phyloP scores from a whole-genome alignment of 2,888 invertebrate species.

The Trypoxylon attenuatum region DNA sequence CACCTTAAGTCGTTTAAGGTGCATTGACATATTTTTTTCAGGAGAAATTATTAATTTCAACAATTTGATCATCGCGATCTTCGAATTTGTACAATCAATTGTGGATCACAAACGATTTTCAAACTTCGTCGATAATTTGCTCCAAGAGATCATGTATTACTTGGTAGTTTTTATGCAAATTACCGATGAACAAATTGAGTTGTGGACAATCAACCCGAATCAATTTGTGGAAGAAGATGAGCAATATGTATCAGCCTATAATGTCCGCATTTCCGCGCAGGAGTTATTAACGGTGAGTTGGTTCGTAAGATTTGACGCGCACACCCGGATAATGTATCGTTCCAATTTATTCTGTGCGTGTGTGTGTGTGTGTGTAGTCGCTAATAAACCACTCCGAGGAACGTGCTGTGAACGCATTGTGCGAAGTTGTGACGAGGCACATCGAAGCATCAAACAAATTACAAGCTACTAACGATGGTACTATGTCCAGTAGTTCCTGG shows the following conservation, averaged over 20 bases:
- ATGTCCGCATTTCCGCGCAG: slow-evolving; percentile 81
- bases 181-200: slow-evolving; percentile 80
- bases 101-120: slow-evolving; percentile 78
- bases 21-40: slow-evolving; percentile 37
- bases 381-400: slow-evolving; percentile 74
- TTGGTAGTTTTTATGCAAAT: slow-evolving; percentile 83
- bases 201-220: slow-evolving; percentile 80
- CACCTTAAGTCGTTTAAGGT: not conserved
- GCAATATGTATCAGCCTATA: slow-evolving; percentile 79
- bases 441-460: slow-evolving; percentile 77
- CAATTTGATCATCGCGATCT: slow-evolving; percentile 80
- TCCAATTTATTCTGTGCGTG: not conserved
- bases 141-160: slow-evolving; percentile 81
- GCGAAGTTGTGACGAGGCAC: slow-evolving; percentile 78
- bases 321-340: not conserved
- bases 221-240: slow-evolving; percentile 84
- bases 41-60: slow-evolving; percentile 81
- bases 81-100: slow-evolving; percentile 81
- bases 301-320: not conserved
- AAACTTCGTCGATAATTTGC: slow-evolving; percentile 77
- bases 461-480: slow-evolving; percentile 68
- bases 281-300: slow-evolving; percentile 78
- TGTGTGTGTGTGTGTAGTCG: slow-evolving; percentile 45
- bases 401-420: slow-evolving; percentile 77
- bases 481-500: slow-evolving; percentile 71